Evolutionary conservation across 2,797 vertebrate species (phyloP), one percentile per base, ranked within the genome.

Genomic region (Artibeus jamaicensis): DNA sequence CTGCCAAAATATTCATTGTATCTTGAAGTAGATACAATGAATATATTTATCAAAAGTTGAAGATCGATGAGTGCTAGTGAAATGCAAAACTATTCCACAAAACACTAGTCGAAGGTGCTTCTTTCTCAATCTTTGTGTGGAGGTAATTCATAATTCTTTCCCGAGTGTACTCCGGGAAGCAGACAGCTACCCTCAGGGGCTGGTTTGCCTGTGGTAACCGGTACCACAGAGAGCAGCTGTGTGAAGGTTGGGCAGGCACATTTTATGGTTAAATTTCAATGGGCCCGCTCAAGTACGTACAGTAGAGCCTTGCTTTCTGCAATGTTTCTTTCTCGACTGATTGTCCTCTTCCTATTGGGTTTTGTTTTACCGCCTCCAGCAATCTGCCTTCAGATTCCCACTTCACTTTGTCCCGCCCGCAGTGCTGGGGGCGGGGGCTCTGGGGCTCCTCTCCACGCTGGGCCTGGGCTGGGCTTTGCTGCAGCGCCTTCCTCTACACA

Each of bases 41-140:
- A 86, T 6, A 0, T 44, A 10, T 78, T 84, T 59, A 98, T 2
- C 86, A 98, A 97, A 88, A 99, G 67, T 0, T 87, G 42, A 4
- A 98, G 97, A 97, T 99, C 98, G 0, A 98, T 39, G 22, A 99
- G 29, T 1, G 98, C 97, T 78, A 99, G 94, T 1, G 98, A 99
- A 85, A 98, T 1, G 11, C 98, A 98, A 11, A 99, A 99, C 53
- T 97, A 97, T 21, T 98, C 98, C 93, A 99, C 96, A 68, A 99
- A 99, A 96, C 97, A 98, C 12, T 32, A 83, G 70, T 94, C 96
- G 0, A 42, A 59, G 76, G 6, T 89, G 89, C 22, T 70, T 91
- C 15, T 78, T 96, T 59, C 81, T 98, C 24, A 98, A 68, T 81
- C 98, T 86, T 93, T 99, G 90, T 90, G 98, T 97, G 59, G 97